Evolutionary conservation across 2,888 invertebrate species (phyloP).

Genomic region (Melanostoma scalare): DNA sequence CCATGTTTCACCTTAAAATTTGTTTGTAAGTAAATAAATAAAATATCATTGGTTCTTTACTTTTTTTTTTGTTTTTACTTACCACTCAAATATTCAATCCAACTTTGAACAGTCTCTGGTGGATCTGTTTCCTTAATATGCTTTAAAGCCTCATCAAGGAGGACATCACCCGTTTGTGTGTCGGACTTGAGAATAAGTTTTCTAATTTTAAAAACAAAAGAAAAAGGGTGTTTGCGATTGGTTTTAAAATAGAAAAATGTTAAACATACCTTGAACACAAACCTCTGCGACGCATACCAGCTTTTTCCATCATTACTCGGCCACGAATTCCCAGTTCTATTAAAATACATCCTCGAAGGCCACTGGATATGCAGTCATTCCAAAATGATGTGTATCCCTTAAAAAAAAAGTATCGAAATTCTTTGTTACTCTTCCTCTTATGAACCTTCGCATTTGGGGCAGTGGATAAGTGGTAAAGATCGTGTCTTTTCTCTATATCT

Average conservation of each 20-base stretch:
- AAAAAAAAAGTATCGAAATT: constrained; percentile 36
- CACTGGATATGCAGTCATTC: constrained; percentile 99
- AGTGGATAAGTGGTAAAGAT: no score
- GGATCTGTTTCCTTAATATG: constrained; percentile 99
- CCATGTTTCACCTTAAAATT: constrained; percentile 95
- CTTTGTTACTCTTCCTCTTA: no score
- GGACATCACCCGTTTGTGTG: constrained; percentile 97
- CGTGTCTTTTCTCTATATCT: no score
- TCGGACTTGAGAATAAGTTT: constrained; percentile 92
- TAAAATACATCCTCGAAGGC: constrained; percentile 98
- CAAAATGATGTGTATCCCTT: constrained; percentile 99
- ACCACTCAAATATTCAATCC: constrained; percentile 99
- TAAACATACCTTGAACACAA: constrained; percentile 89
- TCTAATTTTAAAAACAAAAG: constrained; percentile 79
- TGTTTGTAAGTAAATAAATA: not conserved
- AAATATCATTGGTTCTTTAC: not conserved
- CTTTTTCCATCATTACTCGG: constrained; percentile 96
- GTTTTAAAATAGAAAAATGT: not conserved
- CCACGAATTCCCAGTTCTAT: constrained; percentile 98
- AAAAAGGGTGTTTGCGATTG: not conserved
- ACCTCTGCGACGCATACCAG: constrained; percentile 97
- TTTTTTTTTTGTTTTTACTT: constrained; percentile 77
- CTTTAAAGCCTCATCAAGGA: constrained; percentile 96
- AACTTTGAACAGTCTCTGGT: constrained; percentile 97
- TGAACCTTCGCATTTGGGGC: no score